Percentiles rank a stretch among this genome's conserved stretches.
These are phyloP conservation scores for Vulpes lagopus DNA, from an alignment of 2,113 vertebrate genomes.

Conservation along the genomic window DNA sequence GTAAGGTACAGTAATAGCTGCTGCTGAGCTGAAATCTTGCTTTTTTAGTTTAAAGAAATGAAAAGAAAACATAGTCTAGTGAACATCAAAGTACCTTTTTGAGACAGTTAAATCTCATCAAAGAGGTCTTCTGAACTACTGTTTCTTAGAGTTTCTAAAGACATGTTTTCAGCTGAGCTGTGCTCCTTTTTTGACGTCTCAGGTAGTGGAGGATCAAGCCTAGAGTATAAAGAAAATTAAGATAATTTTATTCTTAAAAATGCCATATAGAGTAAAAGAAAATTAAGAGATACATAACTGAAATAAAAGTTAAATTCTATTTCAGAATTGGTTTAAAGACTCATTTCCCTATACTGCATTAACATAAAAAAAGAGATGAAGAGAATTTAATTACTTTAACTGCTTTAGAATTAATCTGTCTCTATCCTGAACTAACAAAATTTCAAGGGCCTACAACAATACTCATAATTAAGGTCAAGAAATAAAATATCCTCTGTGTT, in stretches of 20 bases:
- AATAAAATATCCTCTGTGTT: background rate
- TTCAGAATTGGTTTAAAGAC: constrained; percentile 22
- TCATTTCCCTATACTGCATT: background rate
- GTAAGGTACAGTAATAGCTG: constrained; percentile 1
- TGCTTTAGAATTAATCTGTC: constrained; percentile 37
- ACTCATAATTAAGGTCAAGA: constrained; percentile 8
- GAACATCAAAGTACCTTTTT: constrained; percentile 5
- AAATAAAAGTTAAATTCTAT: constrained; percentile 44
- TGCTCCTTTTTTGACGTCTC: constrained; percentile 75
- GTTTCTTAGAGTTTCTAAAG: constrained; percentile 86
- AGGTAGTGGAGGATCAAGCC: constrained; percentile 81
- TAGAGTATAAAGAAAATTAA: constrained; percentile 79
- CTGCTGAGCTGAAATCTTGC: background rate
- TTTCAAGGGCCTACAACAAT: background rate
- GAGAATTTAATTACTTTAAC: constrained; percentile 23
- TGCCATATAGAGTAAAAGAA: background rate
- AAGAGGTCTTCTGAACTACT: constrained; percentile 90
- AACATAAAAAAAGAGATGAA: constrained; percentile 29
- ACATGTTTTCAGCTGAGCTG: constrained; percentile 79
- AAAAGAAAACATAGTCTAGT: background rate
- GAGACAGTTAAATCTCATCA: constrained; percentile 74
- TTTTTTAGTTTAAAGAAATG: constrained; percentile 17
- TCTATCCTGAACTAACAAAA: background rate
- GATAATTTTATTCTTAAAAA: constrained; percentile 39
- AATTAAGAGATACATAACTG: background rate